Conservation (phyloP, 2,113 vertebrate species). For the Leuciscus idus region DNA sequence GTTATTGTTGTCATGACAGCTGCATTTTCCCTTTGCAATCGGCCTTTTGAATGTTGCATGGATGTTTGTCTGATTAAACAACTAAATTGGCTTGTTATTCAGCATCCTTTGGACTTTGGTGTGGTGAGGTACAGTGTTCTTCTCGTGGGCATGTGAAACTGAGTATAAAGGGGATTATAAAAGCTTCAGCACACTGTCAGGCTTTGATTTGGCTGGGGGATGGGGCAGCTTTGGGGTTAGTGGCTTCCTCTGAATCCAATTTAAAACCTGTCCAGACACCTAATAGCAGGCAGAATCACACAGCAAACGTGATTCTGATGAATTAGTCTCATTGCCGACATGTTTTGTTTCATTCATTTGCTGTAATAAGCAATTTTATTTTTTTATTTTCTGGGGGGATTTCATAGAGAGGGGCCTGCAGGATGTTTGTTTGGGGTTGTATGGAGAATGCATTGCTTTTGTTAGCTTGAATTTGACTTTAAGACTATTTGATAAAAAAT, state of each 20-base stretch:
- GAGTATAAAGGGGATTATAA: conserved; percentile 57
- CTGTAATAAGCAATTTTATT: conserved; percentile 58
- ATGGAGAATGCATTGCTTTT: conserved; percentile 33
- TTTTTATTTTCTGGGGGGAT: conserved; percentile 46
- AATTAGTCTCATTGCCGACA: conserved; percentile 65
- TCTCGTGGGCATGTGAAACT: conserved; percentile 31
- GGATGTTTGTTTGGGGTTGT: conserved; percentile 55
- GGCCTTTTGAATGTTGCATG: conserved; percentile 60
- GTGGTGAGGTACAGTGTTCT: conserved; percentile 47
- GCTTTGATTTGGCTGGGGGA: conserved; percentile 59
- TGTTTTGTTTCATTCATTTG: conserved; percentile 63
- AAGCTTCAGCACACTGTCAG: conserved; percentile 54
- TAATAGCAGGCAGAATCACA: conserved; percentile 57
- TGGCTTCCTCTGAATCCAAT: conserved; percentile 54
- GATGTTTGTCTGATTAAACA: conserved; percentile 66
- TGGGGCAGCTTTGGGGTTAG: conserved; percentile 57
- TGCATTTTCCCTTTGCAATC: conserved; percentile 56
- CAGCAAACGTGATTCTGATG: conserved; percentile 56
- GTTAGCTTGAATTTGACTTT: not conserved
- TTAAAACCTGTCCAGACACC: conserved; percentile 52
- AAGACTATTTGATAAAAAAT: too few species aligned
- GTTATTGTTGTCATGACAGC: conserved; percentile 76
- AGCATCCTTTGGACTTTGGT: conserved; percentile 30
- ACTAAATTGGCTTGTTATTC: conserved; percentile 26
- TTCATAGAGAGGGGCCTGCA: conserved; percentile 56